A percentile compares a stretch with the other conserved stretches of the same genome.
These are phyloP conservation scores for Eurois occulta DNA, from an alignment of 2,888 invertebrate genomes.

Conservation along the genomic window DNA sequence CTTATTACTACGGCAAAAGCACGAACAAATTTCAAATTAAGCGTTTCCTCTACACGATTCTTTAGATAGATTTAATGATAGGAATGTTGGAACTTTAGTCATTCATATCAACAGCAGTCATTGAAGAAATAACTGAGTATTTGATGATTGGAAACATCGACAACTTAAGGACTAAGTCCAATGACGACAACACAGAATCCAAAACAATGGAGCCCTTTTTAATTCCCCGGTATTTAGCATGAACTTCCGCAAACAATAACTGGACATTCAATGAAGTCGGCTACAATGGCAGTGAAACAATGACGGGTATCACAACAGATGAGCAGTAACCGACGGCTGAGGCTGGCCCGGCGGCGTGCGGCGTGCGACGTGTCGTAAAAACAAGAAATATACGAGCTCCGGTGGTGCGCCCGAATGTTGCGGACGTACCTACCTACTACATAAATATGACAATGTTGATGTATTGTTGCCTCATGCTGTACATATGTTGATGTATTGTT, in stretches of 20 bases:
- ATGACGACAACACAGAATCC: background rate
- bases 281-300: conserved; percentile 52
- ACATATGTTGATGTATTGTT: conserved; percentile 40
- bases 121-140: background rate
- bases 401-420: conserved; percentile 18
- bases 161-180: background rate
- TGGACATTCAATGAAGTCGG: conserved; percentile 39
- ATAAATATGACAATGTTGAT: conserved; percentile 48
- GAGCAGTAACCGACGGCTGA: conserved; percentile 37
- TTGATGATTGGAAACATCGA: background rate
- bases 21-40: conserved; percentile 35
- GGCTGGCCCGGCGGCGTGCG: background rate
- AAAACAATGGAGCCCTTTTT: conserved; percentile 38
- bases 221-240: conserved; percentile 31
- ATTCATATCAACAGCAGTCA: background rate
- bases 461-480: conserved; percentile 37
- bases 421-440: conserved; percentile 27
- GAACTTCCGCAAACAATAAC: conserved; percentile 61
- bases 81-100: background rate
- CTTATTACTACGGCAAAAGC: conserved; percentile 21
- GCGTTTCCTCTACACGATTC: conserved; percentile 39
- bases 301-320: conserved; percentile 46
- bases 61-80: background rate
- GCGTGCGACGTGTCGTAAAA: conserved; percentile 51
- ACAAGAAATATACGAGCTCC: conserved; percentile 46